Percentiles rank a stretch among this genome's conserved stretches.
These are phyloP conservation scores for Seira ritae DNA, from an alignment of 2,888 invertebrate genomes.

Conservation along the genomic window DNA sequence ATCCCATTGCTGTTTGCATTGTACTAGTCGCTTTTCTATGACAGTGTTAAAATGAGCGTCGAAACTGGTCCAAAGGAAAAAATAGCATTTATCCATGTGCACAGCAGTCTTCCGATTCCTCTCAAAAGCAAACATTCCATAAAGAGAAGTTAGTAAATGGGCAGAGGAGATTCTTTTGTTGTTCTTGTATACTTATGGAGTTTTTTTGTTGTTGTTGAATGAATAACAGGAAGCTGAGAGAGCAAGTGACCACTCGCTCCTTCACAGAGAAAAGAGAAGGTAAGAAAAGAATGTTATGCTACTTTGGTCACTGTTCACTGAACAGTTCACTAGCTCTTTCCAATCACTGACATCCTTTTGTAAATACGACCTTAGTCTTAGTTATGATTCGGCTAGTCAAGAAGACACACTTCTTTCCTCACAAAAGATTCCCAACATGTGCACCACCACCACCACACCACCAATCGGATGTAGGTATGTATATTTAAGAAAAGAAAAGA, in stretches of 20 bases:
- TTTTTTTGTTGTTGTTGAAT: neutral
- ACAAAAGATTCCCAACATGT: no score
- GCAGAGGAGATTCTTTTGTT: no score
- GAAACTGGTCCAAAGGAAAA: constrained; percentile 7
- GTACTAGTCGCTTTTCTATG: neutral
- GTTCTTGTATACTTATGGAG: no score
- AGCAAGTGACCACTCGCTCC: constrained; percentile 30
- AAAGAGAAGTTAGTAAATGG: constrained; percentile 11
- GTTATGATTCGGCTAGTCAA: no score
- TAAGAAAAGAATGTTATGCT: no score
- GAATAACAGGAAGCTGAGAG: constrained; percentile 54
- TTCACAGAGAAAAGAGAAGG: constrained; percentile 15
- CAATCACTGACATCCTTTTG: no score
- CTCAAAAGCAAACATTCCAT: constrained; percentile 58
- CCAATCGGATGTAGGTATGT: no score
- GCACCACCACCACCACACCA: no score
- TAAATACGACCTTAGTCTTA: no score
- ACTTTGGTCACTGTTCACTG: constrained; percentile 16
- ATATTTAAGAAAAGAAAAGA: no score
- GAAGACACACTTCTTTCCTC: no score
- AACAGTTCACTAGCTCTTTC: constrained; percentile 5
- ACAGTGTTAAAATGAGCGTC: constrained; percentile 15
- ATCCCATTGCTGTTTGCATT: no score
- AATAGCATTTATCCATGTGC: constrained; percentile 48
- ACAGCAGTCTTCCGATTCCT: constrained; percentile 53